Percentiles rank a stretch among this genome's conserved stretches.
phyloP scores from a whole-genome alignment of 2,888 invertebrate genomes.

The Sinelater perroti region DNA sequence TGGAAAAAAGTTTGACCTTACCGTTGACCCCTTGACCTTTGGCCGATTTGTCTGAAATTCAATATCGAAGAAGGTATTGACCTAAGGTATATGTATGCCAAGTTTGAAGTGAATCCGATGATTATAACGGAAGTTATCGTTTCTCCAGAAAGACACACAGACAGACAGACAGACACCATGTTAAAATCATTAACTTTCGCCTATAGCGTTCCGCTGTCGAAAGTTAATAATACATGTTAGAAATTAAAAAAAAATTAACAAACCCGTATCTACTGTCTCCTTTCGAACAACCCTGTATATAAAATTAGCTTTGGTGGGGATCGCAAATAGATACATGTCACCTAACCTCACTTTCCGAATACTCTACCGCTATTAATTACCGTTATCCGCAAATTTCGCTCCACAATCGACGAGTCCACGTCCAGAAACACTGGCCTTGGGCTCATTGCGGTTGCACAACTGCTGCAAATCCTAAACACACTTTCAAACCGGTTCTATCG shows the following conservation, averaged over 20 bases:
- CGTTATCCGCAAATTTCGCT: slow-evolving; percentile 54
- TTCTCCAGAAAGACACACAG: too few species aligned
- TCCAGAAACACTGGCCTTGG: slow-evolving; percentile 51
- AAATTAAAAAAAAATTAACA: neutral
- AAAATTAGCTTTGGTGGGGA: neutral
- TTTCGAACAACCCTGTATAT: slow-evolving; percentile 2
- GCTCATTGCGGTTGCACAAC: slow-evolving; percentile 23
- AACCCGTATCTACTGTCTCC: neutral
- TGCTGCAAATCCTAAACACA: neutral
- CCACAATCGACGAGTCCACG: slow-evolving; percentile 57
- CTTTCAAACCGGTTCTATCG: neutral
- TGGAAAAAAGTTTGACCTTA: too few species aligned
- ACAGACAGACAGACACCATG: too few species aligned
- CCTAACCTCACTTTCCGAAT: slow-evolving; percentile 20
- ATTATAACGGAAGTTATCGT: too few species aligned
- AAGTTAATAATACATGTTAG: too few species aligned
- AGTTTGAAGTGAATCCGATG: too few species aligned
- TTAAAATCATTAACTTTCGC: too few species aligned
- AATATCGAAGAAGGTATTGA: too few species aligned
- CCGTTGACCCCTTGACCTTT: too few species aligned
- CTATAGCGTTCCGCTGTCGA: too few species aligned
- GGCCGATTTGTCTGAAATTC: too few species aligned
- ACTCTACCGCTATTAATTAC: slow-evolving; percentile 49
- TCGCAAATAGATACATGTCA: slow-evolving; percentile 4
- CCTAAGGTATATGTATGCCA: too few species aligned